Conservation (phyloP, 2,113 vertebrate genomes). For the Naja naja region DNA sequence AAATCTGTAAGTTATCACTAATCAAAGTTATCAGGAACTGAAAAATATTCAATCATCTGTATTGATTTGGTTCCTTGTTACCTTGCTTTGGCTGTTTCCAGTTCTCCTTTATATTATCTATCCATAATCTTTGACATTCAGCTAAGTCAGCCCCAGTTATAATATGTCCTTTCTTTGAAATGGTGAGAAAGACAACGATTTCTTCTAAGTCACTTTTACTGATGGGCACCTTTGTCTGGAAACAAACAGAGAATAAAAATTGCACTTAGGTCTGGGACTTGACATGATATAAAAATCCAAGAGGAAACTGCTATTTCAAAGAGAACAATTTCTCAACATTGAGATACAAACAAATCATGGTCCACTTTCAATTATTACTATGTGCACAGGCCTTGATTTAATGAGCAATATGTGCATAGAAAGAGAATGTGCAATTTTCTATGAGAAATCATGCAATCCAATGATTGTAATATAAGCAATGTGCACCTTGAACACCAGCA, state of each 20-base stretch:
- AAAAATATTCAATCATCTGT: background rate
- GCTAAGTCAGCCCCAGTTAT: constrained; percentile 38
- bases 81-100: background rate
- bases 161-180: constrained; percentile 32
- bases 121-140: constrained; percentile 13
- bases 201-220: constrained; percentile 56
- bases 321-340: background rate
- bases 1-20: background rate
- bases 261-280: background rate
- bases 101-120: background rate
- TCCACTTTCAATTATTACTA: background rate
- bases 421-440: background rate
- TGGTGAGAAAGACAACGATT: constrained; percentile 52
- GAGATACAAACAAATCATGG: background rate
- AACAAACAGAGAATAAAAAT: background rate
- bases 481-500: background rate
- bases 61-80: background rate
- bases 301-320: background rate
- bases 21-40: background rate
- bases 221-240: constrained; percentile 53
- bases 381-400: background rate
- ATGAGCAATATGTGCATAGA: background rate
- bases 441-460: background rate
- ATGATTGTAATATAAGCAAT: background rate
- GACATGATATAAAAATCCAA: background rate